Conservation (phyloP, 2,113 vertebrate genomes). For the Electrona antarctica region DNA sequence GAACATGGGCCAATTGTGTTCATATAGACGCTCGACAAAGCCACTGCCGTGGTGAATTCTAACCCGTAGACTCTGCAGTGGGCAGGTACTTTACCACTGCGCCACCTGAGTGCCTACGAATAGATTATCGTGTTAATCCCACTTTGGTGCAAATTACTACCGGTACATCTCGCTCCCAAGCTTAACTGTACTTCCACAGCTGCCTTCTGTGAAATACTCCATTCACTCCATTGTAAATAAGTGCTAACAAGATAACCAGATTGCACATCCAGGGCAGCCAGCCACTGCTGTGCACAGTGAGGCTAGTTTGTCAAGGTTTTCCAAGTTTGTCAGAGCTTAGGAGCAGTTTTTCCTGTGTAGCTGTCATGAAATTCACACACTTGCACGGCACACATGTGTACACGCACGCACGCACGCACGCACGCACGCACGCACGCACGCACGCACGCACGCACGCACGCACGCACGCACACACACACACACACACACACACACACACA, state of each 20-base stretch:
- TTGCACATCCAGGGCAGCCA: slow-evolving; percentile 46
- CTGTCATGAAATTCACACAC: slow-evolving; percentile 23
- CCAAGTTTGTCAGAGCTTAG: slow-evolving; percentile 36
- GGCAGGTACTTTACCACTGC: no score
- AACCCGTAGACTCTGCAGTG: no score
- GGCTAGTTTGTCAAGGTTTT: slow-evolving; percentile 46
- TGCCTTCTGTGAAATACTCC: slow-evolving; percentile 60
- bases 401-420: slow-evolving; percentile 13
- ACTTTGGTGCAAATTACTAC: slow-evolving; percentile 28
- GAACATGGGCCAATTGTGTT: no score
- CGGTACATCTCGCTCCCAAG: slow-evolving; percentile 14
- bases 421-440: slow-evolving; percentile 17
- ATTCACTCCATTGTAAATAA: slow-evolving; percentile 64
- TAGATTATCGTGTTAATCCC: slow-evolving; percentile 65
- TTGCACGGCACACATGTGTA: slow-evolving; percentile 7
- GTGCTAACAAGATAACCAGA: slow-evolving; percentile 71
- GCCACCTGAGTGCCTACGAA: slow-evolving; percentile 19
- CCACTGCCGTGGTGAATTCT: no score
- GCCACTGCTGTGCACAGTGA: slow-evolving; percentile 51
- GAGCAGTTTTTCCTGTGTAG: slow-evolving; percentile 38
- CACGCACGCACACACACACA: no score
- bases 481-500: no score
- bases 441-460: neutral
- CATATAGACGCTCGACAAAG: no score
- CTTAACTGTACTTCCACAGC: slow-evolving; percentile 1